Base-by-base conservation (phyloP, 2,113 vertebrate species). In the Zosterops pallidus region DNA sequence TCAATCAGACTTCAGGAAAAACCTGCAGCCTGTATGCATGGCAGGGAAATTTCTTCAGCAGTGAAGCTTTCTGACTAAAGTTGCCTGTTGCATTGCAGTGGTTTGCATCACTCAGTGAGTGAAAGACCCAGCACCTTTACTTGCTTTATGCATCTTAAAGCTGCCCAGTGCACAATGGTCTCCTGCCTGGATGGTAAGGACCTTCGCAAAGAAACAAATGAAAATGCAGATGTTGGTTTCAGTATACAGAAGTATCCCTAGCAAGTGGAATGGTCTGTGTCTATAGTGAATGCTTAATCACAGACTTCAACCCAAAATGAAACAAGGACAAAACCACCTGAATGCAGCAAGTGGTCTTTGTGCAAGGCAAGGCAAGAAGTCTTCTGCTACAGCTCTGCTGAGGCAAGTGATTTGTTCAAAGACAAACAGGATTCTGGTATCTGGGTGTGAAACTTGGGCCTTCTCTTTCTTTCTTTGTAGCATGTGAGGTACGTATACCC, bases 401-500 rank as follows among this genome's bases (percentile, higher is more conserved):
- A 55, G 12, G 25, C 4, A 62, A 74, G 12, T 29, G 3, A 53
- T 35, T 49, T 70, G 7, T 41, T 46, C 14, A 22, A 82, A 85
- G 5, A 9, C 14, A 12, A 56, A 2, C 6, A 14, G 19, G 12
- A 63, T 63, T 79, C 9, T 53, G 7, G 11, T 33, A 16, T 41
- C 42, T 63, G 19, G 5, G 2, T 50, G 4, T 2, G 4, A 72
- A 65, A 23, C 6, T 65, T 56, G 19, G 26, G 18, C 9, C 14
- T 84, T 21, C 12, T 72, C 3, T 20, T 41, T 1, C 14, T 33
- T 74, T 14, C 9, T 64, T 49, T n/a, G 28, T 19, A 39, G 18
- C 6, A 20, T 11, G 1, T 50, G 14, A 12, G 10, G 4, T 52
- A 39, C 0, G 0, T 26, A 14, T 15, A 60, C 3, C 5, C 5